Percentiles rank a stretch among this genome's conserved stretches.
phyloP scores from a whole-genome alignment of 35 echinoderm and acorn worm genomes.

The Strongylocentrotus purpuratus region DNA sequence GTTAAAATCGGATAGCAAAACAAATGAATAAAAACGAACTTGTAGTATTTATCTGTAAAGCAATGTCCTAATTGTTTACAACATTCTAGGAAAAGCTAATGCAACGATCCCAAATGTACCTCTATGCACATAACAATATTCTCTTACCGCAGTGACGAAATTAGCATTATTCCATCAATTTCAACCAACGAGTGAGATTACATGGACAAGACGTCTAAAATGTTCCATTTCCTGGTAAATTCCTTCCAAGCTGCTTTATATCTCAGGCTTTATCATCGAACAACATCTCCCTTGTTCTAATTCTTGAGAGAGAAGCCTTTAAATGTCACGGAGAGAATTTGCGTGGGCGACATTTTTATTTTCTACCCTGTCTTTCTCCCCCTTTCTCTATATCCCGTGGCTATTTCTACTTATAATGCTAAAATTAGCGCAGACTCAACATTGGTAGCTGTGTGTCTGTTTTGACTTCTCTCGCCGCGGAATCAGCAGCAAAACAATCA shows the following conservation, averaged over 20 bases:
- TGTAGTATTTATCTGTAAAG: neutral
- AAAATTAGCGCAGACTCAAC: slow-evolving; percentile 11
- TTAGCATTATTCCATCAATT: neutral
- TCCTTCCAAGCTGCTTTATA: neutral
- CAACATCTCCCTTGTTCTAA: neutral
- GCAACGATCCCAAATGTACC: neutral
- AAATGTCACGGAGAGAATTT: neutral
- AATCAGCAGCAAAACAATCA: slow-evolving; percentile 2
- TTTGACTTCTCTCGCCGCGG: neutral
- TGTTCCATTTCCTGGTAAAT: neutral
- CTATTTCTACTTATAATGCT: slow-evolving; percentile 12
- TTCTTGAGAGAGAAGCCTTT: neutral
- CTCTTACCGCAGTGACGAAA: neutral
- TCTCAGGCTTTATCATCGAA: neutral
- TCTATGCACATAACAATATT: neutral
- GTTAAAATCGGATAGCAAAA: too few species aligned
- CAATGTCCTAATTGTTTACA: neutral
- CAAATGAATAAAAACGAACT: neutral
- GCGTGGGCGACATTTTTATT: neutral
- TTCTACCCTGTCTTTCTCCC: neutral
- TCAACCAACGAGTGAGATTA: neutral
- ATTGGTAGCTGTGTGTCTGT: neutral
- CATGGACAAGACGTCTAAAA: neutral
- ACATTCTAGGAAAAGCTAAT: neutral
- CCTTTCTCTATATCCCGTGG: neutral